Evolutionary conservation across 2,113 vertebrate genomes (phyloP), one percentile per base, ranked within the genome.

Genomic region (Eclectus roratus): DNA sequence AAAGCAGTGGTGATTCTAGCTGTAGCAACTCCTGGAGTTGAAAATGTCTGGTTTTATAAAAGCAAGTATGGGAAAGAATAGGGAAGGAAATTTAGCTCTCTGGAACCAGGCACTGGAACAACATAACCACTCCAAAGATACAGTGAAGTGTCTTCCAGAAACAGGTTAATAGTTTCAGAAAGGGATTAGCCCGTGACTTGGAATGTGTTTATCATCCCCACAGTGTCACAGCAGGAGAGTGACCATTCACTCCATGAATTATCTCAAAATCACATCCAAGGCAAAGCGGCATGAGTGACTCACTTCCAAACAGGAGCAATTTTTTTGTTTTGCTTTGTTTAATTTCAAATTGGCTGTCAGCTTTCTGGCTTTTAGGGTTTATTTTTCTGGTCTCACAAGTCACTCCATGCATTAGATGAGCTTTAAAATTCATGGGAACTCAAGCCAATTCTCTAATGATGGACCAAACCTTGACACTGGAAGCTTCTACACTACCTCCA

Each of bases 301-400:
- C 21, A 11, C 76, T 94, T 91, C 56, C 50, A 89, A 91, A 88
- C 28, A 63, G 37, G 49, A 83, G 7, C 28, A 31, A 53, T 76
- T 79, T 85, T 44, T 79, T 61, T 86, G 44, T 61, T 94, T 89
- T 91, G 73, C 93, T 88, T 95, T 93, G 71, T 83, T 93, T 95
- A 80, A 79, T 93, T 94, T 95, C 86, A 91, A 89, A 93, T 80
- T 72, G 33, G 68, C 68, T 86, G 84, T 61, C 77, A 78, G 53
- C 43, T 92, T 84, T 87, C 61, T 72, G 44, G 33, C 85, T 80
- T 84, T 52, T 65, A 63, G 16, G 49, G 16, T 91, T 89, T 94
- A 63, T 72, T 82, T 52, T 92, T 70, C 63, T 71, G 44, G 77
- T 88, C 44, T 84, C 44, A 35, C 0, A 1, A 94, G 78, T 49